Percentiles rank a stretch among this genome's conserved stretches.
Conservation (phyloP, 2,888 invertebrate species). For the Tipula confusa region DNA sequence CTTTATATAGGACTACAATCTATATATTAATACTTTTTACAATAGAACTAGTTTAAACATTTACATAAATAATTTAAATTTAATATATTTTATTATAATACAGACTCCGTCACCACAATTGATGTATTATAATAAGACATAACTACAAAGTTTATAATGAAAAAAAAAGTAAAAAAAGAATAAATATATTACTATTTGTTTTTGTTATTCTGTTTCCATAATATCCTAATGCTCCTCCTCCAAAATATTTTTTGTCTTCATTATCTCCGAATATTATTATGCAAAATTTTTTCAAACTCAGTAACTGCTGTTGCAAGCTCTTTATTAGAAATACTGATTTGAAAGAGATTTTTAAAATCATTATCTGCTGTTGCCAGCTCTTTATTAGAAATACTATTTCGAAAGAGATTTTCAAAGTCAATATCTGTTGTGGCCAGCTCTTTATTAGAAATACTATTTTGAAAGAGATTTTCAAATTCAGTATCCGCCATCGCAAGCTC, state of each 20-base stretch:
- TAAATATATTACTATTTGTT: constrained; percentile 8
- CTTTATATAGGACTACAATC: neutral
- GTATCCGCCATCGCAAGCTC: neutral
- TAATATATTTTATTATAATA: too few species aligned
- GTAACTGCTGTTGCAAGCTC: too few species aligned
- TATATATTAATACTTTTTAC: too few species aligned
- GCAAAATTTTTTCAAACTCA: too few species aligned
- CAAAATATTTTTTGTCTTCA: neutral
- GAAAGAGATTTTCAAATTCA: neutral
- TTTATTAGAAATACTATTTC: neutral
- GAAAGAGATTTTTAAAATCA: neutral
- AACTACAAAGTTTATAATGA: neutral
- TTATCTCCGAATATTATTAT: too few species aligned
- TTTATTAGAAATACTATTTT: neutral
- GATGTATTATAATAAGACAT: neutral
- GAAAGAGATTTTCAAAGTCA: neutral
- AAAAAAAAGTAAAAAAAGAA: neutral
- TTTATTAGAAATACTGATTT: neutral
- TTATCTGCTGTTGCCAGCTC: neutral
- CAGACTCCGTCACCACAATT: neutral
- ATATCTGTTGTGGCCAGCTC: neutral
- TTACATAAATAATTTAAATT: too few species aligned
- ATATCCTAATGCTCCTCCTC: neutral
- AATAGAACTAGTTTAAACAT: neutral
- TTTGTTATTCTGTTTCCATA: neutral